Evolutionary conservation across 2,113 vertebrate species (phyloP), one percentile per base, ranked within the genome.

Genomic region (Myiagra hebetior): DNA sequence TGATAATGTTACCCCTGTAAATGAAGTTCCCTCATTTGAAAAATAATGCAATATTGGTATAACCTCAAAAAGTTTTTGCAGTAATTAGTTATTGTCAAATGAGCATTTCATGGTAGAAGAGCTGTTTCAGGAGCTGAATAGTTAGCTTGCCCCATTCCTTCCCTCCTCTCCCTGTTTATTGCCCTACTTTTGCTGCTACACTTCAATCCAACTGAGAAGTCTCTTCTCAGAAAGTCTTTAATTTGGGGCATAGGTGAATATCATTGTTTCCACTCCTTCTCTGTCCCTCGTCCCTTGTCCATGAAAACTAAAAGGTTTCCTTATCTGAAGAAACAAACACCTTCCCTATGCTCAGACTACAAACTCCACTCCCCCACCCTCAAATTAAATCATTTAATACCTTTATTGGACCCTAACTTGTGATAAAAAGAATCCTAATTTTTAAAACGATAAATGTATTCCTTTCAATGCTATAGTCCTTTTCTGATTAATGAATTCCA

Each of bases 401-500:
- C 42, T 75, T 91, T 63, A 91, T 33, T 84, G 77, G 44, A 85
- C 41, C 9, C 37, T 57, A 92, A 84, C 26, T 77, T 60, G 49
- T 68, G 60, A 91, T 68, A 44, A 89, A 87, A 94, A 67, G 33
- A 55, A 88, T 76, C 55, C 13, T 64, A 41, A 65, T 65, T 94
- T 93, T 84, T 68, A 85, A 78, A 89, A 91, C 1, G 3, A 84
- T 55, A 87, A 87, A 79, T 70, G 82, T 39, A 91, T 92, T 89
- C 46, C 86, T 89, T 93, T 69, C 78, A 76, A 15, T 46, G 31
- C 14, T 52, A 56, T 3, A 62, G 60, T 74, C 47, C 60, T 89
- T 86, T 93, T 78, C 64, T 81, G 73, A 80, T 87, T 81, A 95
- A 96, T 31, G 28, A 96, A 94, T 92, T 94, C 60, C 73, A 95